phyloP scores from a whole-genome alignment of 37 sponge, comb jelly and placozoan genomes.

The Hexactinellida sp. region DNA sequence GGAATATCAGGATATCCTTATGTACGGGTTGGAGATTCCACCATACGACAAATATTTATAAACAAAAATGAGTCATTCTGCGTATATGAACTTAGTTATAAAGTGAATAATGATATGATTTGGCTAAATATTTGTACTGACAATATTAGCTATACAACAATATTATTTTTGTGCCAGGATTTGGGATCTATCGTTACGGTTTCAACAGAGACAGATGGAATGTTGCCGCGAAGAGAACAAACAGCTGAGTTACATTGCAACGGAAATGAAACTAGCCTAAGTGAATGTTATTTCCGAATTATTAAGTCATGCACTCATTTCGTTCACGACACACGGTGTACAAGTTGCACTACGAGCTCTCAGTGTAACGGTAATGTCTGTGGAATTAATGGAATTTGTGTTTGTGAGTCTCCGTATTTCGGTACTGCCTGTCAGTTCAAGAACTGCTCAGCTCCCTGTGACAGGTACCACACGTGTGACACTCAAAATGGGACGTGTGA shows the following conservation, averaged over 20 bases:
- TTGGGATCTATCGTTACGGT: not conserved
- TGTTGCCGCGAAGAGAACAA: not conserved
- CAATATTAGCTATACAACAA: not conserved
- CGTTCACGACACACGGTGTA: not conserved
- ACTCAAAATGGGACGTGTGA: not conserved
- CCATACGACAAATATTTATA: not conserved
- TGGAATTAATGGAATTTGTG: not conserved
- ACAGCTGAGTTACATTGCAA: not conserved
- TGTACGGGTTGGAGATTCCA: not conserved
- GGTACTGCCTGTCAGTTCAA: not conserved
- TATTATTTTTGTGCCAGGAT: not conserved
- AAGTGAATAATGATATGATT: not conserved
- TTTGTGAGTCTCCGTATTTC: not conserved
- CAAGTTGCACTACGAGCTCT: not conserved
- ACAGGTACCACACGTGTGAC: not conserved
- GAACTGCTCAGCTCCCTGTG: slow-evolving; percentile 7
- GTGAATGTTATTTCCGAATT: not conserved
- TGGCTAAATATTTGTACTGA: not conserved
- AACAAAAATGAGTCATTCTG: not conserved
- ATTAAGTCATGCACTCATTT: not conserved
- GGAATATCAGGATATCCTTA: no score
- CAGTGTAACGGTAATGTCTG: not conserved
- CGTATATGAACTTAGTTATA: not conserved
- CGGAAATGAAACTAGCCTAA: not conserved
- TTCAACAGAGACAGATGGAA: not conserved